Conservation (phyloP, 2,888 invertebrate species). For the Ptychoptera albimana region DNA sequence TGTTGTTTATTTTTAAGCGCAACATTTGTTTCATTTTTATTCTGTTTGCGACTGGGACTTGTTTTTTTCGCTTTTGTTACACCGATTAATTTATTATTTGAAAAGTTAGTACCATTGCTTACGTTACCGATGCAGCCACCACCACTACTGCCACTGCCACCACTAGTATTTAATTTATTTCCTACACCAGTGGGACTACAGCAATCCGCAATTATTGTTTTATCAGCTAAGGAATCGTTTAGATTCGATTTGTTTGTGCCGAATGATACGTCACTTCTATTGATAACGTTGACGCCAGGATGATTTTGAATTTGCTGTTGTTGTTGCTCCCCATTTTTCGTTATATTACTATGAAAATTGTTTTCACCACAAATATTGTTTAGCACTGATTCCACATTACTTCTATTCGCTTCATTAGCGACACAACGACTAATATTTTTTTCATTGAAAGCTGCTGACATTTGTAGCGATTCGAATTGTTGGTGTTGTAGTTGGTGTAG, state of each 20-base stretch:
- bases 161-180: too few species aligned
- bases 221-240: background rate
- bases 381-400: too few species aligned
- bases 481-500: background rate
- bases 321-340: too few species aligned
- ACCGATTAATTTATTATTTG: background rate
- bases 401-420: background rate
- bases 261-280: constrained; percentile 3
- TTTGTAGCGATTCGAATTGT: background rate
- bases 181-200: too few species aligned
- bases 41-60: constrained; percentile 24
- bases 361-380: too few species aligned
- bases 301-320: too few species aligned
- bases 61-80: constrained; percentile 7
- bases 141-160: background rate
- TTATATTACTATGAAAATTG: too few species aligned
- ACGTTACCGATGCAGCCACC: background rate
- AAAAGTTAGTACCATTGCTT: too few species aligned
- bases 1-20: constrained; percentile 41
- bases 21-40: constrained; percentile 37
- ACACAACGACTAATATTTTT: constrained; percentile 3
- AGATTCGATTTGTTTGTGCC: constrained; percentile 6
- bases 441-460: background rate
- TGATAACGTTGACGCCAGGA: background rate
- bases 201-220: background rate